Evolutionary conservation across 2,113 vertebrate genomes (phyloP), one percentile per base, ranked within the genome.

Genomic region (Mustela nigripes): DNA sequence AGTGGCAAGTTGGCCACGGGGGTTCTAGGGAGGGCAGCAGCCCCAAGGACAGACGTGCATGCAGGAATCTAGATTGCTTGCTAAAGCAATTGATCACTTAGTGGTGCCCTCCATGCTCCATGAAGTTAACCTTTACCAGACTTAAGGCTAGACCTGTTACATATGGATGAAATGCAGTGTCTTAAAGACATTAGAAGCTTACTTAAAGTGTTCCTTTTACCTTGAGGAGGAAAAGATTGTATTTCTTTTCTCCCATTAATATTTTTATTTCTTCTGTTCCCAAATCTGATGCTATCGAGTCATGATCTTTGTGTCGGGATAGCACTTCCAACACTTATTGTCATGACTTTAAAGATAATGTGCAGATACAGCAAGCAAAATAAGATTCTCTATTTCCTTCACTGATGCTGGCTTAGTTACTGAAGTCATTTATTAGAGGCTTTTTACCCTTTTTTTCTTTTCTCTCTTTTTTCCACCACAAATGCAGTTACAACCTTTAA

Each of bases 81-180:
- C 81, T 65, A 91, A 60, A 94, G 89, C 87, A 92, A 88, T 53
- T 88, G 96, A 96, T 96, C 92, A 90, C 76, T 96, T 95, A 96
- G 83, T 95, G 83, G 53, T 67, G 69, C 76, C 89, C 79, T 97
- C 97, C 95, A 96, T 81, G 96, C 80, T 93, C 87, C 92, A 92
- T 79, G 94, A 97, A 96, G 24, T 73, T 96, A 96, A 96, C 92
- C 96, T 96, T 98, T 95, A 71, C 92, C 89, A 58, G 67, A 89
- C 87, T 96, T 95, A 95, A 97, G 94, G 48, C 82, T 83, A 21
- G 60, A 28, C n/a, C 82, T 96, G 45, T 86, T 96, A 65, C 93
- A 95, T 92, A 81, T 97, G 93, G 96, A 92, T 97, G 86, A 92
- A 98, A 87, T 63, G 53, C 83, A 48, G 67, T 42, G 19, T 90